Evolutionary conservation across 1,140 invertebrate genomes (phyloP).

Genomic region (Ceratosolen solmsi): DNA sequence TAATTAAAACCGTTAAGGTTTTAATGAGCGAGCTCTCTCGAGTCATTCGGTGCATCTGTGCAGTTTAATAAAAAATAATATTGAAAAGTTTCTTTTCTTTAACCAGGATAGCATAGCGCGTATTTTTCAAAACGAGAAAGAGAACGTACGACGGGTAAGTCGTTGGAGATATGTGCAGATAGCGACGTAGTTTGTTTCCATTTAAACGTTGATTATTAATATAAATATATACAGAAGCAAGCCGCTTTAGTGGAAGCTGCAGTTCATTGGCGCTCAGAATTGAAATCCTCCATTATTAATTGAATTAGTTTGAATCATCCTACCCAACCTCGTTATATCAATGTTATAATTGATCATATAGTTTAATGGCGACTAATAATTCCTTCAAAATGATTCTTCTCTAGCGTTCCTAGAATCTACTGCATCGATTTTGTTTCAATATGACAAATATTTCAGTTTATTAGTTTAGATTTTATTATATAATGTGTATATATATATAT

Average conservation of each 20-base stretch:
- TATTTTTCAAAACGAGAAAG: conserved; percentile 52
- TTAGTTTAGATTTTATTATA: conserved; percentile 42
- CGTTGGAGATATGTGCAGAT: conserved; percentile 49
- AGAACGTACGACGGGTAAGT: conserved; percentile 50
- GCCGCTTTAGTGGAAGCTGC: conserved; percentile 51
- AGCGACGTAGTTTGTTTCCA: conserved; percentile 45
- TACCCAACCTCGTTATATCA: conserved; percentile 16
- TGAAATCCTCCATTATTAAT: conserved; percentile 23
- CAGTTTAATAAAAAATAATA: conserved; percentile 35
- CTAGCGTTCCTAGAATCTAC: conserved; percentile 41
- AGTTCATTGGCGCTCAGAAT: conserved; percentile 45
- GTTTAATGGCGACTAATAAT: conserved; percentile 28
- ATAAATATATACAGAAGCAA: conserved; percentile 45
- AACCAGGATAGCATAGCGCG: conserved; percentile 52
- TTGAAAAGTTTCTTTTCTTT: conserved; percentile 49
- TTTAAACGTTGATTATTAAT: conserved; percentile 39
- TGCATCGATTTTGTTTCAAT: conserved; percentile 39
- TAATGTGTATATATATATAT: conserved; percentile 19
- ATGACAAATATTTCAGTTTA: conserved; percentile 13
- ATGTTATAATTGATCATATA: conserved; percentile 40
- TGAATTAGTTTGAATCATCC: conserved; percentile 20
- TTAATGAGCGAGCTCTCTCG: conserved; percentile 25
- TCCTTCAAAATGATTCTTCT: conserved; percentile 13
- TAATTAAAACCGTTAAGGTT: too few species aligned
- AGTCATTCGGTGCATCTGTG: conserved; percentile 33